These are phyloP conservation scores for Hippolais icterina DNA, from an alignment of 2,113 vertebrate genomes.

Conservation along the genomic window DNA sequence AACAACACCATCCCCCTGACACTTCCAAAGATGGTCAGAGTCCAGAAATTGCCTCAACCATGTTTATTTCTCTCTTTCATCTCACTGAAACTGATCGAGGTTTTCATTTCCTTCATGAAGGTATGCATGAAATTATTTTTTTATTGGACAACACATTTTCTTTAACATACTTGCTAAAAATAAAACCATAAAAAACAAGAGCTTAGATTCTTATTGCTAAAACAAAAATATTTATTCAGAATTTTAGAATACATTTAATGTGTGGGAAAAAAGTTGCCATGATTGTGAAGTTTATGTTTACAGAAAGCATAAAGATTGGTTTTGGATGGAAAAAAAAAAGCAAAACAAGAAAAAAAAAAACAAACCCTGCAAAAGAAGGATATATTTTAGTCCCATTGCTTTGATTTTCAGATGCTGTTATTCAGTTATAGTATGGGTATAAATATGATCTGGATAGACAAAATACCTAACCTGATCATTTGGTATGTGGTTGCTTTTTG, in stretches of 20 bases:
- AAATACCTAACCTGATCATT: neutral
- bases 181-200: neutral
- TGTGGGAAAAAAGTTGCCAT: neutral
- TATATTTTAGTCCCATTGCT: neutral
- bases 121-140: neutral
- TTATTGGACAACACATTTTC: neutral
- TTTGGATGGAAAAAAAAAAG: neutral
- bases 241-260: neutral
- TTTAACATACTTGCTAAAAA: neutral
- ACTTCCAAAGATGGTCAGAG: neutral
- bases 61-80: neutral
- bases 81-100: neutral
- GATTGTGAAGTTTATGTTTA: neutral
- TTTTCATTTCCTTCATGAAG: neutral
- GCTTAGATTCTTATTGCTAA: neutral
- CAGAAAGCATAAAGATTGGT: neutral
- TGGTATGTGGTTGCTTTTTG: neutral
- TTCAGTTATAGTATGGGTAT: neutral
- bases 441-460: neutral
- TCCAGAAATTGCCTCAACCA: neutral
- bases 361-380: fast-evolving
- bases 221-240: neutral
- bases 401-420: neutral
- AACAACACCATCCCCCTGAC: neutral
- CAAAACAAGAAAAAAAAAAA: neutral